Conservation (phyloP, 2,113 vertebrate genomes). For the Aplodontia rufa region DNA sequence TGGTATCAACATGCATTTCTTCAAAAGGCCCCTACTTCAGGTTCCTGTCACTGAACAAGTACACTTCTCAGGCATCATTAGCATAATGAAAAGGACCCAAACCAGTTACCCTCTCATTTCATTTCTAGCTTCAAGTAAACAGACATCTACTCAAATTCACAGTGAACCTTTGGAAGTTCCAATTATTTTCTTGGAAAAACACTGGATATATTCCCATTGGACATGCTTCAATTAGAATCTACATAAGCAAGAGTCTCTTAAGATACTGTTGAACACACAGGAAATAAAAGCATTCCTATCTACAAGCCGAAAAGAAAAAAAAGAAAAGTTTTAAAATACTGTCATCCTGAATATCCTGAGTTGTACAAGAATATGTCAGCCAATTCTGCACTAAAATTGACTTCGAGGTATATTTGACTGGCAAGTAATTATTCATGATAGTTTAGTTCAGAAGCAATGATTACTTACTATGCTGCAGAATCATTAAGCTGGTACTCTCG, state of each 20-base stretch:
- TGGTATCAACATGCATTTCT: accelerated
- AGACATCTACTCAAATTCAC: background rate
- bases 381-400: background rate
- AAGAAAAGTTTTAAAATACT: background rate
- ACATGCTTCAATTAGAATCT: background rate
- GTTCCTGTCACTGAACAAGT: background rate
- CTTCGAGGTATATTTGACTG: background rate
- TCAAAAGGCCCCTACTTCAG: background rate
- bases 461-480: slow-evolving; percentile 97
- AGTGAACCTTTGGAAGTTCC: background rate
- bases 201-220: background rate
- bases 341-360: background rate
- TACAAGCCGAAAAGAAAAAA: background rate
- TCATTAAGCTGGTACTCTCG: slow-evolving; percentile 99
- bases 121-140: background rate
- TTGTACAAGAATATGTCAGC: background rate
- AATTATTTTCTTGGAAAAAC: slow-evolving; percentile 19
- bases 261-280: background rate
- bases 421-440: background rate
- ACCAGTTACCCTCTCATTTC: background rate
- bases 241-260: background rate
- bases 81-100: background rate
- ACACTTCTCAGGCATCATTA: background rate
- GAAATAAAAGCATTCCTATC: background rate
- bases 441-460: slow-evolving; percentile 26